Conservation (phyloP, 1,140 invertebrate genomes). For the Drosophila ogumai region DNA sequence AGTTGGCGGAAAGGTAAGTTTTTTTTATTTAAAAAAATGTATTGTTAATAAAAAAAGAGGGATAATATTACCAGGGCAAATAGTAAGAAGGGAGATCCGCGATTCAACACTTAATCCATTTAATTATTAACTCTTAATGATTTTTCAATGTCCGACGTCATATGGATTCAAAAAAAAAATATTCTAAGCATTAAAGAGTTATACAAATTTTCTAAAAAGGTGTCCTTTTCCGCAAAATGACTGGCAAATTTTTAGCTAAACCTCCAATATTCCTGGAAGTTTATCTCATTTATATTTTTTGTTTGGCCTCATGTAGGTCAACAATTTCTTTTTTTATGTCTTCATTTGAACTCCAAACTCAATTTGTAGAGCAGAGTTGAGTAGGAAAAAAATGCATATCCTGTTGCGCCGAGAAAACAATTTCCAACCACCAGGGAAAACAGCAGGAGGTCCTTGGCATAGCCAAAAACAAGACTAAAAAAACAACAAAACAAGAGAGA, state of each 20-base stretch:
- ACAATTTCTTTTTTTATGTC: constrained; percentile 61
- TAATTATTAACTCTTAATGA: background rate
- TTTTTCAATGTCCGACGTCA: background rate
- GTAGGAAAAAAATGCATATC: constrained; percentile 61
- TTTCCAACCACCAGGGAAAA: constrained; percentile 65
- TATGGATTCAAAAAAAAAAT: background rate
- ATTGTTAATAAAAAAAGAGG: background rate
- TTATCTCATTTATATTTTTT: constrained; percentile 1
- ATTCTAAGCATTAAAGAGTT: too few species aligned
- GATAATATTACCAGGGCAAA: background rate
- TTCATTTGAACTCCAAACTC: constrained; percentile 59
- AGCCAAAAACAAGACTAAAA: background rate
- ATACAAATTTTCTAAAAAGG: background rate
- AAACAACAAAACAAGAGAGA: background rate
- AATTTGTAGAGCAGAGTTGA: constrained; percentile 41
- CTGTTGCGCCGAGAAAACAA: constrained; percentile 74
- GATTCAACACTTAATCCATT: too few species aligned
- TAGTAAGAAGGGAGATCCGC: background rate
- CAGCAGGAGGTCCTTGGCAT: constrained; percentile 61
- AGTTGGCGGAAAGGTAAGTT: constrained; percentile 91
- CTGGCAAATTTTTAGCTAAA: background rate
- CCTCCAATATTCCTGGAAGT: background rate
- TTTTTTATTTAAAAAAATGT: background rate
- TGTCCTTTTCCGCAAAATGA: background rate
- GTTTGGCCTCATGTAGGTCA: constrained; percentile 51